phyloP scores from a whole-genome alignment of 2,888 invertebrate genomes.

The Idaea dimidiata region DNA sequence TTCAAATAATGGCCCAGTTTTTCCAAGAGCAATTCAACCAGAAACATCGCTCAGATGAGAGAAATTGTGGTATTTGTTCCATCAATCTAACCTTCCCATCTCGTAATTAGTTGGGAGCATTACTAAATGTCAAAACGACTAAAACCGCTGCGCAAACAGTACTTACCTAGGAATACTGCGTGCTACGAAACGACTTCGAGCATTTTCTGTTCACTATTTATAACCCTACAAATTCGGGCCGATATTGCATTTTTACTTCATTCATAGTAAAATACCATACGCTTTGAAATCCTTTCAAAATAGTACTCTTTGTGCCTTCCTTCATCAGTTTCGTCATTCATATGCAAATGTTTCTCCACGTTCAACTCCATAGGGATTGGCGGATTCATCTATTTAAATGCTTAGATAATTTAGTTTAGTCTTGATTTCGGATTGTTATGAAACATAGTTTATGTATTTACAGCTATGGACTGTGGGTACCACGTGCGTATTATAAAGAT shows the following conservation, averaged over 20 bases:
- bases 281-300: not conserved
- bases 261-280: not conserved
- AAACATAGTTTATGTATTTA: not conserved
- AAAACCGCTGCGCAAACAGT: no score
- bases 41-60: no score
- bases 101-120: no score
- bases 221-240: not conserved
- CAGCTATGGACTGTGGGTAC: not conserved
- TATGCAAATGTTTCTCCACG: conserved; percentile 10
- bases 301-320: not conserved
- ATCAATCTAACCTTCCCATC: no score
- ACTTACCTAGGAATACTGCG: no score
- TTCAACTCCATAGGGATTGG: conserved; percentile 1
- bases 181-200: no score
- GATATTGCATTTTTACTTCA: not conserved
- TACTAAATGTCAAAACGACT: no score
- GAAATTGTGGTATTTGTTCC: no score
- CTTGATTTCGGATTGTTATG: not conserved
- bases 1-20: no score
- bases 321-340: conserved; percentile 13
- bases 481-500: not conserved
- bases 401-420: not conserved
- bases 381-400: conserved; percentile 1
- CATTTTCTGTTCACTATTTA: no score
- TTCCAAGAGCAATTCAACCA: no score